phyloP scores from a whole-genome alignment of 2,888 invertebrate species.

The Azorinus chamasolen region DNA sequence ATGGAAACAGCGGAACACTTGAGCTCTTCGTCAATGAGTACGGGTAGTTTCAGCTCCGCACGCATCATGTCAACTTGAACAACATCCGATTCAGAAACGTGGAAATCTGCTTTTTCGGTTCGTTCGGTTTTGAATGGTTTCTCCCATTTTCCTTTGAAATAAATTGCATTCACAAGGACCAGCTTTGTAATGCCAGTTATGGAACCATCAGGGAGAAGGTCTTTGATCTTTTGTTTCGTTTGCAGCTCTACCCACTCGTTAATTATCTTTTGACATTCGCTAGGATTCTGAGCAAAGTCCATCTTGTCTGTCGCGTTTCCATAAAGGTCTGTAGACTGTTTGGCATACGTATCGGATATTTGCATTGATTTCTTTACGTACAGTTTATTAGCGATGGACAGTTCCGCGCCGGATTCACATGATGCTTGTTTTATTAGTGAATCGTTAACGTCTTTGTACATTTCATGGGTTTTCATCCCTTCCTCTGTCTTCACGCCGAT shows the following conservation, averaged over 20 bases:
- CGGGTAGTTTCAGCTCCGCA: constrained; percentile 19
- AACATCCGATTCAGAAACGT: constrained; percentile 22
- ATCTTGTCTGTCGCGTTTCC: constrained; percentile 80
- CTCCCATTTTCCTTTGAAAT: constrained; percentile 87
- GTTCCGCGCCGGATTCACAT: neutral
- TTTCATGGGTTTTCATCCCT: constrained; percentile 29
- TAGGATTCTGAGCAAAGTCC: constrained; percentile 77
- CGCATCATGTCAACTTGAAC: constrained; percentile 50
- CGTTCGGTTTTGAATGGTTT: constrained; percentile 37
- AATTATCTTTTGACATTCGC: constrained; percentile 88
- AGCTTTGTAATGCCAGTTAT: constrained; percentile 80
- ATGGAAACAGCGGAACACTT: constrained; percentile 92
- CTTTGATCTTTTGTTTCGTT: constrained; percentile 93
- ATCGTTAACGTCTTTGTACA: constrained; percentile 46
- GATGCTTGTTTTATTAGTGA: constrained; percentile 18
- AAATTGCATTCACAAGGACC: constrained; percentile 87
- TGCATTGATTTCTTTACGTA: constrained; percentile 54
- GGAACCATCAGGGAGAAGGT: constrained; percentile 90
- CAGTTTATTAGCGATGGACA: constrained; percentile 61
- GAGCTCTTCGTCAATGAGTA: constrained; percentile 87
- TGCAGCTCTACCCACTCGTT: constrained; percentile 94
- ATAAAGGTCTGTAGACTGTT: constrained; percentile 44
- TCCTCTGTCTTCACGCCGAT: constrained; percentile 32
- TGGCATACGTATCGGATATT: constrained; percentile 35
- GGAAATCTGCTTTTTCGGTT: constrained; percentile 88